A percentile compares a stretch with the other conserved stretches of the same genome.
These are phyloP conservation scores for Struthio camelus DNA, from an alignment of 2,113 vertebrate genomes.

Conservation along the genomic window DNA sequence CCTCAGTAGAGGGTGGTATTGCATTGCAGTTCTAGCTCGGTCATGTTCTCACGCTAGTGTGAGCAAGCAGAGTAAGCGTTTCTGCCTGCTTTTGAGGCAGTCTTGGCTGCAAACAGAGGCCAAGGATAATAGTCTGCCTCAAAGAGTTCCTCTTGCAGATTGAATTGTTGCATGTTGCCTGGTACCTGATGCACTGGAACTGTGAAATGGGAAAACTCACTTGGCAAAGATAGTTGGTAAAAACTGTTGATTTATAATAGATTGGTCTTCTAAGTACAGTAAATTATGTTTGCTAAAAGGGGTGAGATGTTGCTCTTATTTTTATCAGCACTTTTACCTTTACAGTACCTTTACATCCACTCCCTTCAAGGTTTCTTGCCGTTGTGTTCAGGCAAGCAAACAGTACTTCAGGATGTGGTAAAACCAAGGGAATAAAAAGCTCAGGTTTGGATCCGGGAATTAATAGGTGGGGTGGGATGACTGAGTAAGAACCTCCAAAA, in stretches of 20 bases:
- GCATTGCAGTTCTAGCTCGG: constrained; percentile 10
- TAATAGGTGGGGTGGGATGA: background rate
- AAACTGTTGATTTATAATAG: background rate
- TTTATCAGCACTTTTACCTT: background rate
- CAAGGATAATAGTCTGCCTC: background rate
- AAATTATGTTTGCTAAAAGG: background rate
- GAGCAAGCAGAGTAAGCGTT: background rate
- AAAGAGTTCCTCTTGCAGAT: background rate
- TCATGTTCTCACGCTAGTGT: background rate
- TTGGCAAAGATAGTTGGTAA: background rate
- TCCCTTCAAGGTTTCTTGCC: background rate
- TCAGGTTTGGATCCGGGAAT: background rate
- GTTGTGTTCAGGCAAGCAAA: background rate
- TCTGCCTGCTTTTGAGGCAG: background rate
- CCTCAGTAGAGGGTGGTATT: constrained; percentile 74
- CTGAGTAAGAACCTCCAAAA: background rate
- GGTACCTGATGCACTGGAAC: background rate
- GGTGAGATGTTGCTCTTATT: background rate
- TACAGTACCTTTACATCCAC: background rate
- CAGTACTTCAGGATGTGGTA: background rate
- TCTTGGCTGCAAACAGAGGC: background rate
- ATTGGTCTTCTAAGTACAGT: background rate
- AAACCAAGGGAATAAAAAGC: background rate
- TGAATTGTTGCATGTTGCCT: background rate
- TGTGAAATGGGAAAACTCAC: background rate